Evolutionary conservation across 2,888 invertebrate genomes (phyloP).

Genomic region (Tribolium freemani): DNA sequence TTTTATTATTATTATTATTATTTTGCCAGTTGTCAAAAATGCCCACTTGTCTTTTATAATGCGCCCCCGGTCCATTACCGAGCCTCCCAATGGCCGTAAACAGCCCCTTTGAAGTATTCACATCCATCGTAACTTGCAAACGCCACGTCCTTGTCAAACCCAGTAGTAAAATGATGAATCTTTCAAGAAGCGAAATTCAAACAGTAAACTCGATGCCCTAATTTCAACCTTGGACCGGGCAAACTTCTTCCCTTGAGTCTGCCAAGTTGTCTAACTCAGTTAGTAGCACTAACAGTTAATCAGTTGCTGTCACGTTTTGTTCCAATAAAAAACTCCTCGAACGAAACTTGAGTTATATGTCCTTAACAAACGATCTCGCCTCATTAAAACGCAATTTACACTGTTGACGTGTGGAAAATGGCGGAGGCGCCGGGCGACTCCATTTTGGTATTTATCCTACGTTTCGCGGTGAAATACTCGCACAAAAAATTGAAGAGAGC

Average conservation of each 20-base stretch:
- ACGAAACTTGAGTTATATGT: neutral
- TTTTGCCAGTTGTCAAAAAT: no score
- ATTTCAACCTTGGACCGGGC: constrained; percentile 6
- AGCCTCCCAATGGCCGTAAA: neutral
- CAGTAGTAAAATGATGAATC: constrained; percentile 6
- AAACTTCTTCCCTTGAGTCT: constrained; percentile 12
- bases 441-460: no score
- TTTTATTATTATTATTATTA: no score
- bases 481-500: no score
- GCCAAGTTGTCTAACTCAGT: constrained; percentile 12
- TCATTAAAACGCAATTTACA: neutral
- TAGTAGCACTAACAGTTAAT: constrained; percentile 29
- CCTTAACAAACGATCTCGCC: neutral
- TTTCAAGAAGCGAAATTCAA: constrained; percentile 18
- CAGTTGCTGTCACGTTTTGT: constrained; percentile 19
- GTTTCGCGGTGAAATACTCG: no score
- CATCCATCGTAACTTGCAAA: neutral
- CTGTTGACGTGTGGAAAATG: neutral
- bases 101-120: neutral
- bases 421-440: no score
- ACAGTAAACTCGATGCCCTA: constrained; percentile 1
- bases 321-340: neutral
- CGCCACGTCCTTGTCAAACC: neutral
- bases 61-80: no score
- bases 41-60: no score